Conservation (phyloP, 2,888 invertebrate genomes). For the Diplolepis rosae region DNA sequence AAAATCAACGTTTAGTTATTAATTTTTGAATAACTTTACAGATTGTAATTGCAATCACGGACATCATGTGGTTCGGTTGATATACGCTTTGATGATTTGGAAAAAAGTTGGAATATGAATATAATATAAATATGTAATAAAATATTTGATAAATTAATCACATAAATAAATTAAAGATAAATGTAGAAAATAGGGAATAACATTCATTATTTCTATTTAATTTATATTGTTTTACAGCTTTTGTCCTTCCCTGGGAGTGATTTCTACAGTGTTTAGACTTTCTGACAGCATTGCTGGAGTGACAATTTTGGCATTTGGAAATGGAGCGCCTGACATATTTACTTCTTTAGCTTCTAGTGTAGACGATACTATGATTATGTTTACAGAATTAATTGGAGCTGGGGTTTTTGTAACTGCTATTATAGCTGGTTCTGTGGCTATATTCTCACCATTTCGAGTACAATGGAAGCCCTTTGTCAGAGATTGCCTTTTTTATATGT, state of each 20-base stretch:
- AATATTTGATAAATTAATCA: not conserved
- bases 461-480: slow-evolving; percentile 59
- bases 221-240: no score
- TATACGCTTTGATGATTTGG: no score
- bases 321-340: slow-evolving; percentile 82
- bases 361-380: slow-evolving; percentile 69
- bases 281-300: slow-evolving; percentile 79
- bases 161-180: not conserved
- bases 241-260: slow-evolving; percentile 75
- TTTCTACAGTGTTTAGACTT: slow-evolving; percentile 73
- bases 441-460: slow-evolving; percentile 75
- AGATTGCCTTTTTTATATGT: slow-evolving; percentile 65
- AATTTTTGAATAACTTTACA: no score
- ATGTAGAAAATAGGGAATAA: not conserved
- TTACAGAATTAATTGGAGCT: slow-evolving; percentile 75
- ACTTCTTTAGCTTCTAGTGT: slow-evolving; percentile 77
- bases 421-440: slow-evolving; percentile 77
- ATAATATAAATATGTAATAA: no score
- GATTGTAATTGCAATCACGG: no score
- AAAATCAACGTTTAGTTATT: no score
- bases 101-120: no score
- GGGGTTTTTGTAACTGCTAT: slow-evolving; percentile 79
- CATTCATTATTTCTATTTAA: no score
- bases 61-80: no score
- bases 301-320: slow-evolving; percentile 82